phyloP scores from a whole-genome alignment of 2,888 invertebrate genomes.

The Notodromas monacha region DNA sequence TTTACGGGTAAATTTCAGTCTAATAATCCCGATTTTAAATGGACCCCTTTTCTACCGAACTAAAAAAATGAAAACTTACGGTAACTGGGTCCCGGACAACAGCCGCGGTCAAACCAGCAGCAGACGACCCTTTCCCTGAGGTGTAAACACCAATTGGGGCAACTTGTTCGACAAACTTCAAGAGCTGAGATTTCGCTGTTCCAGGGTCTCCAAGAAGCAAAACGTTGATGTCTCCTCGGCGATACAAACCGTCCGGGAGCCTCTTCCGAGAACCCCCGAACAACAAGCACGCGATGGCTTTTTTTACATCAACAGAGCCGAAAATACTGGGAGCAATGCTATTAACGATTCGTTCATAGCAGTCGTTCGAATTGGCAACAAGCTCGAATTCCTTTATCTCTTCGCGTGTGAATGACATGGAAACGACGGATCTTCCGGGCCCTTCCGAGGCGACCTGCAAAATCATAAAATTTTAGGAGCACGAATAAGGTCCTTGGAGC shows the following conservation, averaged over 20 bases:
- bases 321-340: slow-evolving; percentile 92
- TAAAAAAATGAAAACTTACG: no score
- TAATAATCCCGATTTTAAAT: no score
- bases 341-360: slow-evolving; percentile 54
- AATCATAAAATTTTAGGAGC: no score
- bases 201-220: slow-evolving; percentile 87
- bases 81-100: slow-evolving; percentile 71
- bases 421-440: slow-evolving; percentile 21
- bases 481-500: no score
- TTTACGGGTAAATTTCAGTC: no score
- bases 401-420: slow-evolving; percentile 20
- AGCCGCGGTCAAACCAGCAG: slow-evolving; percentile 91
- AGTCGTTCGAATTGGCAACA: slow-evolving; percentile 46
- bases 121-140: slow-evolving; percentile 96
- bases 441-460: slow-evolving; percentile 55
- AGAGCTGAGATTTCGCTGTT: slow-evolving; percentile 89
- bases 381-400: slow-evolving; percentile 52
- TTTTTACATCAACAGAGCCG: slow-evolving; percentile 75
- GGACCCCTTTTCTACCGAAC: no score
- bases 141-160: slow-evolving; percentile 84
- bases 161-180: slow-evolving; percentile 86
- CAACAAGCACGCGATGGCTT: slow-evolving; percentile 68
- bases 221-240: slow-evolving; percentile 87
- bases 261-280: slow-evolving; percentile 72
- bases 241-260: slow-evolving; percentile 71